Base-by-base conservation (phyloP, 2,888 invertebrate species). In the Prosapia bicincta region DNA sequence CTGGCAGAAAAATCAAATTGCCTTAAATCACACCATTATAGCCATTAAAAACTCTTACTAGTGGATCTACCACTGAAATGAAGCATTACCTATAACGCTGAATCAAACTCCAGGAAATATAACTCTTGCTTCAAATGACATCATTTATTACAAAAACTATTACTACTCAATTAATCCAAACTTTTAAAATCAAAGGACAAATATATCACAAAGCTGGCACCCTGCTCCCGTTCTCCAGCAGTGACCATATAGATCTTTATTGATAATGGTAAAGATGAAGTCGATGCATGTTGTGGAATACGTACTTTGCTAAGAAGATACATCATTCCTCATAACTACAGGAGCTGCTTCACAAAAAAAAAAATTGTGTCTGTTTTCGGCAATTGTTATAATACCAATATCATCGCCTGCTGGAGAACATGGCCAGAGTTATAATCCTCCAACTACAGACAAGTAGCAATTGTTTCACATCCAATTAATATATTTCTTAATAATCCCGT, bases 221-320 rank as follows among this genome's bases (percentile, higher is more conserved):
- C 28, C 69, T 81, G 10, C 38, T 80, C 0, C 78, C 80, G 10
- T 43, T 80, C 0, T 78, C 80, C 5, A 25, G 24, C 2, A 6
- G 13, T 24, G 9, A 78, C 38, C 78, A 72, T 20, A 79, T 78
- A 15, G 72, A 80, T 80, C 73, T 79, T 78, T 75, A 70, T 79
- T 23, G 75, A 77, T 43, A 25, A 54, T 26, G 26, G 25, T n/a
- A 26, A 71, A 43, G 26, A 10, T 25, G 71, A 69, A 24, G 23
- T 24, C 1, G 10, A 69, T 26, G 10, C 32, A 26, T n/a, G 69
- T 1, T 32, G 69, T n/a, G 25, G 69, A 20, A 69, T 30, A 20
- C 30, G 7, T 6, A 28, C 30, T n/a, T 20, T 24, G 15, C n/a
- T 69, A 20, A 26, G 30, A 30, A 13, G 20, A 32, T 32, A 7